Evolutionary conservation across 1,140 invertebrate genomes (phyloP).

Genomic region (Aricia agestis): DNA sequence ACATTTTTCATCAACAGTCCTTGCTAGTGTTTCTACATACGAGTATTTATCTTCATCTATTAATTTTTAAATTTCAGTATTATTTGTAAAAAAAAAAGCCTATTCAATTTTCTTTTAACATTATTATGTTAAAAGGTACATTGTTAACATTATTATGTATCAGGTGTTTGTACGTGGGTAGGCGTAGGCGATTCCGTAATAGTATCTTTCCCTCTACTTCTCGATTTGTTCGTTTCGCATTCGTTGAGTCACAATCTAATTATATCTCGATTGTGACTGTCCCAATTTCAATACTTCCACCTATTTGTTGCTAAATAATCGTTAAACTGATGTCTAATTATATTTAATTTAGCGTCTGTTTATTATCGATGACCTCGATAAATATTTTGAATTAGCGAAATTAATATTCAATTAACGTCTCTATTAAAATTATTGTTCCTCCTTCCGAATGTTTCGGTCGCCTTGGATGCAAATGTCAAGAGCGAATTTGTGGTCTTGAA

Average conservation of each 20-base stretch:
- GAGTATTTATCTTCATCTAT: too few species aligned
- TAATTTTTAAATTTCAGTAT: too few species aligned
- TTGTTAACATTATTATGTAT: too few species aligned
- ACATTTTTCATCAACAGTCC: too few species aligned
- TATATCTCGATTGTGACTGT: constrained; percentile 55
- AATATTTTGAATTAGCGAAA: neutral
- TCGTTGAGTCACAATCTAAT: constrained; percentile 63
- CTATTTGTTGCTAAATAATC: neutral
- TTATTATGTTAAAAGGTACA: too few species aligned
- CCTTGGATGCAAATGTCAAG: constrained; percentile 13
- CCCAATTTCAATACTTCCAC: constrained; percentile 36
- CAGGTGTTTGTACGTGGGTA: constrained; percentile 30
- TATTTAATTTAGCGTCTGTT: neutral
- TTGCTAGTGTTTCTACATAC: too few species aligned
- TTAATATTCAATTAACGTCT: neutral
- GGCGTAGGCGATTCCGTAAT: constrained; percentile 51
- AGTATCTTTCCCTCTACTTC: constrained; percentile 45
- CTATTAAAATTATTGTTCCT: neutral
- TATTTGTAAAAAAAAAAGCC: too few species aligned
- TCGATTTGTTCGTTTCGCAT: constrained; percentile 49
- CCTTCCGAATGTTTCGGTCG: neutral
- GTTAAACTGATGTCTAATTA: neutral
- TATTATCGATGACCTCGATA: constrained; percentile 26
- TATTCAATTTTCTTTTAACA: too few species aligned
- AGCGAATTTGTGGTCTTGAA: neutral